Evolutionary conservation across 2,113 vertebrate species (phyloP), one percentile per base, ranked within the genome.

Genomic region (Corythornis madagascariensis): DNA sequence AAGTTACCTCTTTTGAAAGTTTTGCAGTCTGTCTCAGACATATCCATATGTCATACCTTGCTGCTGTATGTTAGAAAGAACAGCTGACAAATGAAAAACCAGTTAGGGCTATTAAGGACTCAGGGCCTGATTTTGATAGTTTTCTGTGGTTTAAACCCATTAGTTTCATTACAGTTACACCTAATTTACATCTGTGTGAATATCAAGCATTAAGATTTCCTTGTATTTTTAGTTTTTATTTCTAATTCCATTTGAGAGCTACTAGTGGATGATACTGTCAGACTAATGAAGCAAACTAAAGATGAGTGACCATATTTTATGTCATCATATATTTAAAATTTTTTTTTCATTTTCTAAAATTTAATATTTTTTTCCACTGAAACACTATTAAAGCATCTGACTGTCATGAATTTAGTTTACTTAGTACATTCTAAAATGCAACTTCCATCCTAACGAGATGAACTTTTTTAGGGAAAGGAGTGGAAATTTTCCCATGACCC

Each of bases 311-410:
- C 60, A 19, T 70, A 72, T 86, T 74, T 83, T 78, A 84, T 69
- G 47, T 31, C 52, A 84, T 29, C 59, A 28, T 90, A 29, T 78
- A 38, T 57, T 55, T 71, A n/a, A 89, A 94, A 83, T 26, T 65
- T 61, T 76, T 3, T 43, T 40, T 85, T 90, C 70, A 29, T 12
- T 69, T 94, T 92, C 56, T 79, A 84, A 83, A 89, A 90, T 79
- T 63, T 63, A 80, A 61, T 48, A 45, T 57, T n/a, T 45, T 31
- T 89, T 78, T 78, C 64, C n/a, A 71, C 40, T 77, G 31, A 86
- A 89, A 77, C 13, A 31, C 17, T 91, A 74, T 74, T 75, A 90
- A 88, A 86, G 15, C 16, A 35, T 81, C 66, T 56, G 53, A 78
- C 18, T 43, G 3, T 81, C 40, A 84, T 57, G 81, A 90, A 73